These are phyloP conservation scores for Ursus arctos DNA, from an alignment of 2,113 vertebrate species.

Conservation along the genomic window DNA sequence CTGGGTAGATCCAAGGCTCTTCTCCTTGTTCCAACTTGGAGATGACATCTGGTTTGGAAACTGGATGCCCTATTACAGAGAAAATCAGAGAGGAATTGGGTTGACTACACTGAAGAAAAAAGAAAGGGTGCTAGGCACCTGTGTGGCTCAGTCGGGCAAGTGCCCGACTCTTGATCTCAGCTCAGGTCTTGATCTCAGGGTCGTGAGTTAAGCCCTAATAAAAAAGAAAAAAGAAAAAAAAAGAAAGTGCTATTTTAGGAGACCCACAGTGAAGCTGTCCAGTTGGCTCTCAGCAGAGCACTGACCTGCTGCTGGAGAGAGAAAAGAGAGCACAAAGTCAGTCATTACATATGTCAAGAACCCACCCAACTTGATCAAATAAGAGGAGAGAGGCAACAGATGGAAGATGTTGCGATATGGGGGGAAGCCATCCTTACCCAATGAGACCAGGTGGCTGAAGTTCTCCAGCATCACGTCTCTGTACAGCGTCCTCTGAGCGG, in stretches of 20 bases:
- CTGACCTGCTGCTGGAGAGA: not conserved
- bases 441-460: constrained; percentile 66
- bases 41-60: constrained; percentile 77
- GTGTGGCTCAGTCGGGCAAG: not conserved
- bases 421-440: constrained; percentile 63
- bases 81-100: constrained; percentile 54
- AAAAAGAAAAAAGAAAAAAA: not conserved
- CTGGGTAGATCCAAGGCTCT: constrained; percentile 67
- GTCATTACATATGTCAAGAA: not conserved
- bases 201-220: not conserved
- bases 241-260: not conserved
- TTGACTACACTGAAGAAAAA: not conserved
- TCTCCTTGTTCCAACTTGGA: constrained; percentile 74
- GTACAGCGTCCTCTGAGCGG: constrained; percentile 64
- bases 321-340: not conserved
- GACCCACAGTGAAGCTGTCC: not conserved
- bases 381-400: not conserved
- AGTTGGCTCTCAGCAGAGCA: not conserved
- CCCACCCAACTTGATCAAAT: not conserved
- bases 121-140: not conserved
- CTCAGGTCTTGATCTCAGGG: not conserved
- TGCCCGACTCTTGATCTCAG: not conserved
- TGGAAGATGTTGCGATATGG: not conserved
- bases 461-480: constrained; percentile 75
- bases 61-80: constrained; percentile 54